Percentiles rank a stretch among this genome's conserved stretches.
phyloP scores from a whole-genome alignment of 2,888 invertebrate species.

The Aplocera efformata region DNA sequence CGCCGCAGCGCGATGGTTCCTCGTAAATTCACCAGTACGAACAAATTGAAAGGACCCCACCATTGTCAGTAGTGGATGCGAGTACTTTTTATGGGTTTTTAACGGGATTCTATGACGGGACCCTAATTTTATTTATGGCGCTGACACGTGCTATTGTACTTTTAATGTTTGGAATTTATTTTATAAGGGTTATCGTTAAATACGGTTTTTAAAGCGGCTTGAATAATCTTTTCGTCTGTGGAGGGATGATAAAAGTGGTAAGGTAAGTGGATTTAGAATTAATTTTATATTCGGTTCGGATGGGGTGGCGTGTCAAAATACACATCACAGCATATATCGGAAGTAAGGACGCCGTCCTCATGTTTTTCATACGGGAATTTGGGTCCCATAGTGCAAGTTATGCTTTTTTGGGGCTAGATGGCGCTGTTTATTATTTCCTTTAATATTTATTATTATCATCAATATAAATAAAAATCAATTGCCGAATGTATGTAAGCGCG shows the following conservation, averaged over 20 bases:
- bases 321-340: too few species aligned
- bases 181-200: conserved; percentile 24
- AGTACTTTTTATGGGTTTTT: conserved; percentile 46
- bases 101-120: conserved; percentile 45
- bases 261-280: conserved; percentile 6
- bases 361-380: too few species aligned
- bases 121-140: conserved; percentile 70
- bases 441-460: too few species aligned
- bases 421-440: too few species aligned
- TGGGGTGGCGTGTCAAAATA: too few species aligned
- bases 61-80: conserved; percentile 36
- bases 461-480: too few species aligned
- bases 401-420: too few species aligned
- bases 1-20: conserved; percentile 37
- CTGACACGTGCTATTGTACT: conserved; percentile 53
- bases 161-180: conserved; percentile 30
- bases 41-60: conserved; percentile 64
- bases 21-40: conserved; percentile 45
- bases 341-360: too few species aligned
- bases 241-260: neutral
- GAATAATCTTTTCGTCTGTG: conserved; percentile 12
- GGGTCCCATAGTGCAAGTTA: too few species aligned
- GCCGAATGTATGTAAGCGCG: too few species aligned
- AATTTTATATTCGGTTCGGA: too few species aligned
- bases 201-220: conserved; percentile 11